These are phyloP conservation scores for Galerucella pusilla DNA, from an alignment of 2,888 invertebrate genomes.

Conservation along the genomic window DNA sequence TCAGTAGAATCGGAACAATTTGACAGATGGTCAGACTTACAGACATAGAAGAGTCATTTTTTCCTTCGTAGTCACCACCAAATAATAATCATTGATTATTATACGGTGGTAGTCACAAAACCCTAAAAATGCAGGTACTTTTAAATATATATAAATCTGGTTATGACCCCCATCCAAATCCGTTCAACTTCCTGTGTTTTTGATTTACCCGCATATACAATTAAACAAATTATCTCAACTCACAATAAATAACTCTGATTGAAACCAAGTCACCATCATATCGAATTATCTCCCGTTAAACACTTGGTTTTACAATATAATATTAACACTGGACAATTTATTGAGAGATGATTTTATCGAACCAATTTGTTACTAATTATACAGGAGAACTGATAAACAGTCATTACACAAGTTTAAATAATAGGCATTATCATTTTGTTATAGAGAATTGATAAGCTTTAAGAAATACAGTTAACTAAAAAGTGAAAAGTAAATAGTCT, in stretches of 20 bases:
- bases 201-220: background rate
- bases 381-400: background rate
- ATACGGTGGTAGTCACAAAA: no score
- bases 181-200: background rate
- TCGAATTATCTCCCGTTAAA: background rate
- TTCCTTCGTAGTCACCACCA: no score
- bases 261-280: background rate
- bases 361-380: constrained; percentile 14
- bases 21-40: no score
- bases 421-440: background rate
- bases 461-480: no score
- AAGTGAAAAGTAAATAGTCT: no score
- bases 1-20: no score
- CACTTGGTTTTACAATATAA: background rate
- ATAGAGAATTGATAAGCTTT: no score
- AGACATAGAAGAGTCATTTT: no score
- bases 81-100: no score
- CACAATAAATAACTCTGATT: background rate
- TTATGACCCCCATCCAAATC: background rate
- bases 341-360: constrained; percentile 1
- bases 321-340: background rate
- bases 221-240: background rate
- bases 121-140: background rate
- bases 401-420: constrained; percentile 4
- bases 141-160: background rate